Evolutionary conservation across 2,888 invertebrate species (phyloP), one percentile per base, ranked within the genome.

Genomic region (Endomychus coccineus): DNA sequence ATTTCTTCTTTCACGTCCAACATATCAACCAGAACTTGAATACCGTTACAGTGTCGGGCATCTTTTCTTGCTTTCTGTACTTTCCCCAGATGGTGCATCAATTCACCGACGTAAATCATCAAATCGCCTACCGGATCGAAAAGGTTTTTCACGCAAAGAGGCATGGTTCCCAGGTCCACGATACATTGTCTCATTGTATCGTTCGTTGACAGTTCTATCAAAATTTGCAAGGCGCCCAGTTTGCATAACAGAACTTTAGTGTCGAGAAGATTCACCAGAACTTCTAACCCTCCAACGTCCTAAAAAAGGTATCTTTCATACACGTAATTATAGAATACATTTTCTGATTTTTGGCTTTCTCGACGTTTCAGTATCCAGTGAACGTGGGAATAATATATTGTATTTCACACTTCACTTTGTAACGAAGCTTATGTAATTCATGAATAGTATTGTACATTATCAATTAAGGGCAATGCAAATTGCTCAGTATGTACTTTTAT

Each of bases 161-260:
- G 78, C 11, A 87, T 78, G 0, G 83, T 84, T 24, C 86, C 87
- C 22, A 88, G 67, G 62, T 88, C 83, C 0, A 86, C 84, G 9
- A 90, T 77, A 47, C 79, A 79, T 50, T 81, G 77, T 36, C 85
- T 72, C 34, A 87, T 83, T 48, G 86, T 84, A 13, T 75, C 71
- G 52, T 83, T 84, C 5, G 75, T 70, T 0, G 85, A 80, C 36
- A 95, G 83, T 56, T 85, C 84, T 43, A 81, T 76, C n/a, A 95
- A 66, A 7, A 94, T 85, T 24, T 83, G 79, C 29, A 94, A 64
- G 0, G 91, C 77, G 4, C 90, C 92, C 41, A 89, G 73, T 66
- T 89, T 87, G 64, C 94, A 94, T 55, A 91, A 88, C 43, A 88
- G 70, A 57, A 94, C 90, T 53, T 84, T 80, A 1, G 92, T 91